Base-by-base conservation (phyloP, 2,797 vertebrate genomes). In the Coranthus polyacanthus region DNA sequence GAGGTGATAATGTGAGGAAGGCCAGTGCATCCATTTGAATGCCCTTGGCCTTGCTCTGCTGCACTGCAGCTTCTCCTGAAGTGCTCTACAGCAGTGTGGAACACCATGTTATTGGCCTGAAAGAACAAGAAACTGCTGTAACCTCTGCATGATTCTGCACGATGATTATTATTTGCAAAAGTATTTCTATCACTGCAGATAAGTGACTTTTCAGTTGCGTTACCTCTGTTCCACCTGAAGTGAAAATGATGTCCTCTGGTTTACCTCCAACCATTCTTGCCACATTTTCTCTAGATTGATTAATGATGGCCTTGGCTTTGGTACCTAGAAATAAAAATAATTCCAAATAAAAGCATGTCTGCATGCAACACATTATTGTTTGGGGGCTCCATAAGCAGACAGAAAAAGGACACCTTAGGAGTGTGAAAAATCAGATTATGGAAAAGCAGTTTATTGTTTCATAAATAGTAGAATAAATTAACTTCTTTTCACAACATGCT, bases 191-290 rank as follows among this genome's bases (percentile, higher is more conserved):
- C 29, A 32, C 29, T 32, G 29, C 3, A 32, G 21, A 26, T 7
- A 15, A 32, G 15, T 8, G 3, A 5, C 6, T 12, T 1, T 6
- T 12, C 2, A 42, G 16, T 2, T 8, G 2, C 22, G 20, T 42
- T 79, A 98, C 98, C 95, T 99, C 98, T 0, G 97, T 99, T 84
- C 98, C 98, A 22, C 98, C 97, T 0, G 98, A 99, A 0, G 95
- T 97, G 78, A 99, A 99, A 87, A 99, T 15, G 0, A 99, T 93
- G 75, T 99, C 96, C 17, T 92, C 92, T 0, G 94, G 82, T 59
- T 78, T 88, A 20, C 94, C 96, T 2, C 94, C 94, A 5, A 99
- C 81, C 97, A 99, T 96, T 76, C 72, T 92, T 0, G 96, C 96
- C 51, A 99, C 81, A 56, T 81, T 94, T 18, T 94, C 94, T 83